Evolutionary conservation across 2,797 vertebrate species (phyloP), one percentile per base, ranked within the genome.

Genomic region (Miichthys miiuy): DNA sequence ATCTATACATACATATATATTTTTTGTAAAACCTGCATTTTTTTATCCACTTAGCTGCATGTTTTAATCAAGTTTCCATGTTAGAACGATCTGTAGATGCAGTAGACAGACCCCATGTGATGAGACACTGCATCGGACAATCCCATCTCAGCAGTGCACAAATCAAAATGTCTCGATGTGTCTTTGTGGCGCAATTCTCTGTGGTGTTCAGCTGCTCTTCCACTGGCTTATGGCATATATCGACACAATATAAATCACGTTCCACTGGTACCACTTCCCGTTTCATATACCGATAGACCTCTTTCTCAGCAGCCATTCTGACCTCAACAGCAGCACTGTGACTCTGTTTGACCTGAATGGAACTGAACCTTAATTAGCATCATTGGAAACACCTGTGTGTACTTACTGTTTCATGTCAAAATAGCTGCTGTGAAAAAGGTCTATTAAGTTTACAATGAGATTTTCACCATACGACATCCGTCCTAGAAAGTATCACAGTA

Each of bases 51-150:
- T 16, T 46, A 44, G 69, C 44, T 89, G 84, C 89, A 91, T 90
- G 84, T 70, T 65, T 76, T 69, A 64, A 34, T 62, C 2, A 7
- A 18, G 23, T 66, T 63, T 69, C 44, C 52, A 62, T 64, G 6
- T 68, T 21, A 71, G 23, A 72, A 44, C 7, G 44, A 61, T 23
- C 46, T 55, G 64, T 77, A 56, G 78, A 75, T 69, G 64, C 72
- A 83, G 81, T 77, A 82, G 79, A 86, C 85, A 81, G 88, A 85
- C 75, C 61, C 79, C 60, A 8, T 74, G 30, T 38, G n/a, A 75
- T 55, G 77, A 79, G 80, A 77, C 67, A 25, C 67, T 68, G 47
- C 58, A 55, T 51, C 20, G 23, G 54, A 56, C 30, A 41, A 10
- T 18, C 14, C 8, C 4, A 4, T 23, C 41, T 20, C 48, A 42